Conservation (phyloP, 37 sponge, comb jelly and placozoan genomes). For the Tethya wilhelma region DNA sequence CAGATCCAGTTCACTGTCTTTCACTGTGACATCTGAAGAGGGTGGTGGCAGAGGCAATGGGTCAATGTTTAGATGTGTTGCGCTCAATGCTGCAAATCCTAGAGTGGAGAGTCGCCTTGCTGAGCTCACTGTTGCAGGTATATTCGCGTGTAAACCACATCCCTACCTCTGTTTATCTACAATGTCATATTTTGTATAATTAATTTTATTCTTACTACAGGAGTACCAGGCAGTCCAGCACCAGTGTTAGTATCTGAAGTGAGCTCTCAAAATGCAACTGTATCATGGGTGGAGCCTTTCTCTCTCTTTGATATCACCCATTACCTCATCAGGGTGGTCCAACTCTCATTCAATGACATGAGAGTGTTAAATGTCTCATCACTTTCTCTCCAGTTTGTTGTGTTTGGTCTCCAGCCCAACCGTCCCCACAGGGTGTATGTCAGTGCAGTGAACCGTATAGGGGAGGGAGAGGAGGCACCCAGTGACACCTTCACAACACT, state of each 20-base stretch:
- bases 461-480: too few species aligned
- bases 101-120: conserved; percentile 8
- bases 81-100: neutral
- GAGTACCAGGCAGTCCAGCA: conserved; percentile 7
- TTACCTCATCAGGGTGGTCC: conserved; percentile 4
- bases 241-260: conserved; percentile 2
- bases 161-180: neutral
- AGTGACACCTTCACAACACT: too few species aligned
- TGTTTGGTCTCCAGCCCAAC: too few species aligned
- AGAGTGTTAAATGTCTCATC: too few species aligned
- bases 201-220: neutral
- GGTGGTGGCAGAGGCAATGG: neutral
- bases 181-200: too few species aligned
- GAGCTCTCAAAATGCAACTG: neutral
- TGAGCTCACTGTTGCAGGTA: neutral
- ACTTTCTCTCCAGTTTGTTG: too few species aligned
- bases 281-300: conserved; percentile 6
- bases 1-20: neutral
- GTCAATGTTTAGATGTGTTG: conserved; percentile 17
- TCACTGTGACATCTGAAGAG: neutral
- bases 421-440: too few species aligned
- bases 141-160: neutral
- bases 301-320: conserved; percentile 25
- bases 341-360: neutral
- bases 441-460: too few species aligned